These are phyloP conservation scores for Porites lutea DNA, from an alignment of 64 coral and sea anemone species.

Conservation along the genomic window DNA sequence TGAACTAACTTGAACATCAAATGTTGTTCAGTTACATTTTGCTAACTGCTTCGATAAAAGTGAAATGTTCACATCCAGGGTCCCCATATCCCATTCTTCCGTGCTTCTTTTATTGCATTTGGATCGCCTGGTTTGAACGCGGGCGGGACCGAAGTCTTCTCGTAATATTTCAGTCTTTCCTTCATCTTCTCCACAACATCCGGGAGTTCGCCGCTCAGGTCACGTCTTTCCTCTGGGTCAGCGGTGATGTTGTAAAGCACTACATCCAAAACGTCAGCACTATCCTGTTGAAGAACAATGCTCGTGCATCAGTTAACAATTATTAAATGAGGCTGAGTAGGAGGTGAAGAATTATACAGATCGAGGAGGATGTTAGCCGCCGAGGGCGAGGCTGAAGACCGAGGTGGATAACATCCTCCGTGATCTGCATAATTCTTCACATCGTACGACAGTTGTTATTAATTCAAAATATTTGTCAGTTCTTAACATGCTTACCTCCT, in stretches of 20 bases:
- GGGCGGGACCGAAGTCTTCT: background rate
- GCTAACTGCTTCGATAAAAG: too few relatives aligned
- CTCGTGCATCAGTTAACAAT: background rate
- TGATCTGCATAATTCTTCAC: too few relatives aligned
- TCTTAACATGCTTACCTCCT: too few relatives aligned
- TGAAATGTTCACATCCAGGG: constrained; percentile 20
- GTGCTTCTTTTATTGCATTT: constrained; percentile 39
- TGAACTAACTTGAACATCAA: too few relatives aligned
- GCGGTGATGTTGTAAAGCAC: constrained; percentile 61
- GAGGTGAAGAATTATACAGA: too few relatives aligned
- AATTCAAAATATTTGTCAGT: too few relatives aligned
- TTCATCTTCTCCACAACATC: constrained; percentile 54
- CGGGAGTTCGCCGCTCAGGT: constrained; percentile 24
- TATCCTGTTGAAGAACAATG: background rate
- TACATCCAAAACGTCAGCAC: background rate
- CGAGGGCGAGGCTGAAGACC: too few relatives aligned
- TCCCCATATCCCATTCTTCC: constrained; percentile 48
- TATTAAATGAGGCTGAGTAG: too few relatives aligned
- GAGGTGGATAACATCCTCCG: too few relatives aligned
- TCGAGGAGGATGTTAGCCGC: too few relatives aligned
- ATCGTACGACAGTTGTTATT: too few relatives aligned
- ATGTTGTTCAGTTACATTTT: too few relatives aligned
- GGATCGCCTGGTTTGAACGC: constrained; percentile 10
- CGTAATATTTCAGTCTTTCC: constrained; percentile 54
- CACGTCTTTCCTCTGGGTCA: constrained; percentile 65